Evolutionary conservation across 2,797 vertebrate genomes (phyloP).

Genomic region (Coracias cyanogaster): DNA sequence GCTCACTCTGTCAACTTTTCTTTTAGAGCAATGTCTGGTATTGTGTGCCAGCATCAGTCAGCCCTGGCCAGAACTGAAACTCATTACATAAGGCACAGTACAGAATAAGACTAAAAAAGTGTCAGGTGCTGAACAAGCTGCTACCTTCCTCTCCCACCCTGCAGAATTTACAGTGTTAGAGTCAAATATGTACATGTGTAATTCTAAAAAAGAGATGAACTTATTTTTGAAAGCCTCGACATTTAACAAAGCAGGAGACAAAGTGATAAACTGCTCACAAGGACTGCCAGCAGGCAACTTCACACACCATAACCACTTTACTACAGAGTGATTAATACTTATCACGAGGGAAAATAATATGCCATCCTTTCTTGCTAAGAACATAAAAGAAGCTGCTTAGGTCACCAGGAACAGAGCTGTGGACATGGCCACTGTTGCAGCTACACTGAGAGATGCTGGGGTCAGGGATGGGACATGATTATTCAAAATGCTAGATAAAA

Average conservation of each 20-base stretch:
- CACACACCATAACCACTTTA: slow-evolving; percentile 10
- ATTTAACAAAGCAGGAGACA: slow-evolving; percentile 3
- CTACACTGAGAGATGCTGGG: neutral
- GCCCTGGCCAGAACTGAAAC: neutral
- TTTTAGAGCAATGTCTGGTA: neutral
- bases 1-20: neutral
- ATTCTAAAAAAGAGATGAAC: neutral
- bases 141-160: neutral
- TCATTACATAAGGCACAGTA: neutral
- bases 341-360: slow-evolving; percentile 30
- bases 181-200: slow-evolving; percentile 9
- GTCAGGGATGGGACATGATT: neutral
- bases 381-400: slow-evolving; percentile 39
- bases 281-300: slow-evolving; percentile 35
- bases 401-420: slow-evolving; percentile 14
- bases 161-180: neutral
- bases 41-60: neutral
- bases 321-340: slow-evolving; percentile 50
- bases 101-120: neutral
- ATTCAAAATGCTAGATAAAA: slow-evolving; percentile 26
- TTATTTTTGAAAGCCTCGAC: slow-evolving; percentile 9
- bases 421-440: neutral
- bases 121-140: neutral
- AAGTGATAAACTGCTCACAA: slow-evolving; percentile 45
- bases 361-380: slow-evolving; percentile 26